Conservation (phyloP, 2,113 vertebrate genomes). For the Misgurnus anguillicaudatus region DNA sequence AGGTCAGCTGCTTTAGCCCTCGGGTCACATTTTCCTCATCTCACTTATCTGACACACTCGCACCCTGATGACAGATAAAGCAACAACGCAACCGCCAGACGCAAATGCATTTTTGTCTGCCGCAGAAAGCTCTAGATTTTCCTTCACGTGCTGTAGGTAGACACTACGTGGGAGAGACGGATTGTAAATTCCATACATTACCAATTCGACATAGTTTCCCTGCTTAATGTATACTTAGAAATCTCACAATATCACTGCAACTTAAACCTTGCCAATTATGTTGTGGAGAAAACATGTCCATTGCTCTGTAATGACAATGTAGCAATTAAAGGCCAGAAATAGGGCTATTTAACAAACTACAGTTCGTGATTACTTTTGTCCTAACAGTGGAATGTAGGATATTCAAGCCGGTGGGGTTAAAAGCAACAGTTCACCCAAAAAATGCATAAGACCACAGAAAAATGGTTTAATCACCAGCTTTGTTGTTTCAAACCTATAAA, state of each 20-base stretch:
- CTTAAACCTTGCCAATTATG: background rate
- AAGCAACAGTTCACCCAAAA: background rate
- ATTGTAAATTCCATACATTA: slow-evolving; percentile 14
- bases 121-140: slow-evolving; percentile 29
- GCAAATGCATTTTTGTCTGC: slow-evolving; percentile 43
- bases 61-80: slow-evolving; percentile 49
- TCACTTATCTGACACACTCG: slow-evolving; percentile 43
- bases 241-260: slow-evolving; percentile 14
- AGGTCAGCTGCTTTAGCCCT: slow-evolving; percentile 13
- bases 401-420: background rate
- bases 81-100: slow-evolving; percentile 26
- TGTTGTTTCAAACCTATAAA: background rate
- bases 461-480: too few relatives aligned
- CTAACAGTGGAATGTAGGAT: background rate
- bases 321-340: slow-evolving; percentile 8
- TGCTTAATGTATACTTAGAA: slow-evolving; percentile 6
- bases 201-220: background rate
- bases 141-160: background rate
- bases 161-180: slow-evolving; percentile 6
- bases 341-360: slow-evolving; percentile 3
- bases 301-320: background rate
- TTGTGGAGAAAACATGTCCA: background rate
- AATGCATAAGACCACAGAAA: too few relatives aligned
- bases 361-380: background rate
- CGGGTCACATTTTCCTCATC: slow-evolving; percentile 9